Evolutionary conservation across 1,140 invertebrate genomes (phyloP).

Genomic region (Neodiprion pinetum): DNA sequence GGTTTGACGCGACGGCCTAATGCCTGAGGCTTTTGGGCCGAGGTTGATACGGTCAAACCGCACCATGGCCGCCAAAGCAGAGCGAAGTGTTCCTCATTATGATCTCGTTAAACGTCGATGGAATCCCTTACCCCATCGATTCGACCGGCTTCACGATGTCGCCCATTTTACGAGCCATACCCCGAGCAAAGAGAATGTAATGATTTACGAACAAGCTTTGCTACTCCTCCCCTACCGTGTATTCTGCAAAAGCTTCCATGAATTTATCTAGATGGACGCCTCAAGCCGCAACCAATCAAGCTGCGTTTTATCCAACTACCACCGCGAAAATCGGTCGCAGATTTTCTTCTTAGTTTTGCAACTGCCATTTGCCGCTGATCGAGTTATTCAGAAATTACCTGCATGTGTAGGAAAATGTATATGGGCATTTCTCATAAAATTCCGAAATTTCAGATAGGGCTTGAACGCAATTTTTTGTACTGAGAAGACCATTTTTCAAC

Average conservation of each 20-base stretch:
- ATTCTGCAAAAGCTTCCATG: not conserved
- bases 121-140: not conserved
- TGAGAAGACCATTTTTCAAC: too few species aligned
- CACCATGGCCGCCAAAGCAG: too few species aligned
- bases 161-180: not conserved
- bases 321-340: not conserved
- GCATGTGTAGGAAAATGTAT: too few species aligned
- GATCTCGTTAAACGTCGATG: slow-evolving; percentile 1
- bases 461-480: too few species aligned
- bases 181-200: not conserved
- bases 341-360: not conserved
- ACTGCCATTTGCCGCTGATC: too few species aligned
- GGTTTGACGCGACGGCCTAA: slow-evolving; percentile 1
- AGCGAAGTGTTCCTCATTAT: not conserved
- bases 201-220: slow-evolving; percentile 3
- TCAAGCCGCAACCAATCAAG: not conserved
- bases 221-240: not conserved
- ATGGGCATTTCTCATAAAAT: too few species aligned
- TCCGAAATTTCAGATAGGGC: too few species aligned
- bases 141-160: not conserved
- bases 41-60: not conserved
- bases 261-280: not conserved
- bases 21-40: not conserved
- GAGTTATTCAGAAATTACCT: too few species aligned
- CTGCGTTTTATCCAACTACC: not conserved